Conservation (phyloP, 2,113 vertebrate genomes). For the Macaca nemestrina region DNA sequence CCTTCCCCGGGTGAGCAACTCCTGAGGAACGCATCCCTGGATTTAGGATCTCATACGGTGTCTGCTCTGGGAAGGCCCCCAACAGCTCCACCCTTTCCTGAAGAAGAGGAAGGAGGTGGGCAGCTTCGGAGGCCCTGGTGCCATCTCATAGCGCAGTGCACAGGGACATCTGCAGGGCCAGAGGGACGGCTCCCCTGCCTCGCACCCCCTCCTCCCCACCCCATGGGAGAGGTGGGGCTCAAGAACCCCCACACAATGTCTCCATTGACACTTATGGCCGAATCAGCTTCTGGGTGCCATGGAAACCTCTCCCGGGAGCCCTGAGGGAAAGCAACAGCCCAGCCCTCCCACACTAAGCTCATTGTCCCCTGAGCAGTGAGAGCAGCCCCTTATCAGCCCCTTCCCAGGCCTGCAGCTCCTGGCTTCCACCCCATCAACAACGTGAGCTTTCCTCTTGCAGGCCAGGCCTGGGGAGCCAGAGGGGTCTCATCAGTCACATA, state of each 20-base stretch:
- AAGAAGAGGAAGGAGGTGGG: not conserved
- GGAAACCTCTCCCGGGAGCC: conserved; percentile 47
- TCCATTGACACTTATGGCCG: conserved; percentile 25
- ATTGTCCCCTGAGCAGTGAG: conserved; percentile 4
- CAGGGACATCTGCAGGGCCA: not conserved
- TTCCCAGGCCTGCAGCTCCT: not conserved
- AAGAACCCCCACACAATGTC: conserved; percentile 48
- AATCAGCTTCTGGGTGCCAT: not conserved
- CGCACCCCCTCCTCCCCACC: not conserved
- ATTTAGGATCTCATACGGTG: not conserved
- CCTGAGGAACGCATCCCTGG: not conserved
- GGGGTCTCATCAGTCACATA: not conserved
- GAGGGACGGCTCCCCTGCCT: not conserved
- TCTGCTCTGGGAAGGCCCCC: not conserved
- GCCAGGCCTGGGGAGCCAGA: not conserved
- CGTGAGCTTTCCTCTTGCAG: not conserved
- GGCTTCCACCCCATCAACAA: not conserved
- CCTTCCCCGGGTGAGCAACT: not conserved
- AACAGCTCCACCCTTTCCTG: not conserved
- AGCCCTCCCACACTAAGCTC: conserved; percentile 39
- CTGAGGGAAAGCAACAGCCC: not conserved
- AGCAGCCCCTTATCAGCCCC: not conserved
- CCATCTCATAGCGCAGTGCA: not conserved
- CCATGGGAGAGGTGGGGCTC: not conserved
- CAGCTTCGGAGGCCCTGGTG: not conserved